Evolutionary conservation across 1,140 invertebrate species (phyloP).

Genomic region (Bemisia tabaci): DNA sequence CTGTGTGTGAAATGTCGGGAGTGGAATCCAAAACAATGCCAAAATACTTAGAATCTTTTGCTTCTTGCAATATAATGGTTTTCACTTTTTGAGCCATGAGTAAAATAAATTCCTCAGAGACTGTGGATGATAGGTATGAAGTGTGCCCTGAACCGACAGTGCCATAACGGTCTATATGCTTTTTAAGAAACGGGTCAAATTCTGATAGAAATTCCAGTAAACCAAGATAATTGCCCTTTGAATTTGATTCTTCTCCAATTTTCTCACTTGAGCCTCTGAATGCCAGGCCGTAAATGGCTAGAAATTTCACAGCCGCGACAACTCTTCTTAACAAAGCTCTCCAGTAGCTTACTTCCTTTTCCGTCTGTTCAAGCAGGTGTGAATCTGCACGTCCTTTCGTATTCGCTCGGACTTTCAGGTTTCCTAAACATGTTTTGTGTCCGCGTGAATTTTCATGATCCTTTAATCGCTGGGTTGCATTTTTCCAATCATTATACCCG

Average conservation of each 20-base stretch:
- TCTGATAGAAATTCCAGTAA: constrained; percentile 25
- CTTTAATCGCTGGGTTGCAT: constrained; percentile 3
- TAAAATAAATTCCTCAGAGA: constrained; percentile 27
- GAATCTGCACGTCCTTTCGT: constrained; percentile 9
- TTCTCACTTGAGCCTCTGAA: constrained; percentile 19
- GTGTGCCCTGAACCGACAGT: constrained; percentile 25
- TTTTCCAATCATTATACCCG: constrained; percentile 11
- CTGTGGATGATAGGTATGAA: constrained; percentile 26
- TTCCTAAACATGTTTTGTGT: constrained; percentile 8
- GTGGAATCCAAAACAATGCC: constrained; percentile 9
- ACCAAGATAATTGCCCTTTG: constrained; percentile 19
- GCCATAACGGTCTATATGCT: constrained; percentile 25
- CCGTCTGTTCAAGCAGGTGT: constrained; percentile 3
- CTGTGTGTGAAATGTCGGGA: constrained; percentile 8
- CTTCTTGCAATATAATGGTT: constrained; percentile 4
- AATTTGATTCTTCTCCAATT: constrained; percentile 14
- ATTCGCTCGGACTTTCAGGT: constrained; percentile 3
- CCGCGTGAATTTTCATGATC: constrained; percentile 6
- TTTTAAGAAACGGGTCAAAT: constrained; percentile 28
- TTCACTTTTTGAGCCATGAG: constrained; percentile 8
- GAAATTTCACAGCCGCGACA: constrained; percentile 19
- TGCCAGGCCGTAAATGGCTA: constrained; percentile 18
- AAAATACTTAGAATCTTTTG: constrained; percentile 10
- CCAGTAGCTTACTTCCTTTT: constrained; percentile 5
- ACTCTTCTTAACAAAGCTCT: constrained; percentile 15